These are phyloP conservation scores for Drosophila rellima DNA, from an alignment of 2,888 invertebrate species.

Conservation along the genomic window DNA sequence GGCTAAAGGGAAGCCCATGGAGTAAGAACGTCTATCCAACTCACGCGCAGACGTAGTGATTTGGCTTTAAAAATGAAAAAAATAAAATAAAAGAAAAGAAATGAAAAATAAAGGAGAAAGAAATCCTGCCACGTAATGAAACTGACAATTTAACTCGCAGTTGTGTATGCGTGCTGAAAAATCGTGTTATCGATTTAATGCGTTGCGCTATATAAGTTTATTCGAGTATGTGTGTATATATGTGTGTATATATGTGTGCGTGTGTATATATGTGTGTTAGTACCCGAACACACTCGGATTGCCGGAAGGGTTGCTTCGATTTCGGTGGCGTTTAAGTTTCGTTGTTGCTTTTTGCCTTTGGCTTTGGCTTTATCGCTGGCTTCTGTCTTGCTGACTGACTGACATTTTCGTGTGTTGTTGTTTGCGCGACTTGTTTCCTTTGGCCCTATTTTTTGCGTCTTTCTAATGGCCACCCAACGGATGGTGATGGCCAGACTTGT, in stretches of 20 bases:
- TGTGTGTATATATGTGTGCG: slow-evolving; percentile 3
- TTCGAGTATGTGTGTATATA: slow-evolving; percentile 2
- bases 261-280: slow-evolving; percentile 16
- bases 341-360: slow-evolving; percentile 42
- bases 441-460: slow-evolving; percentile 33
- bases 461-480: slow-evolving; percentile 25
- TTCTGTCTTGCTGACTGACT: slow-evolving; percentile 66
- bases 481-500: slow-evolving; percentile 30
- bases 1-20: not conserved
- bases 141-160: slow-evolving; percentile 80
- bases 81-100: slow-evolving; percentile 25
- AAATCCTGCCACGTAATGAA: slow-evolving; percentile 73
- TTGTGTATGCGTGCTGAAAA: slow-evolving; percentile 76
- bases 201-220: slow-evolving; percentile 45
- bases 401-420: slow-evolving; percentile 60
- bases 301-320: slow-evolving; percentile 61
- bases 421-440: slow-evolving; percentile 41
- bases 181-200: slow-evolving; percentile 82
- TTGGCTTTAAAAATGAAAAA: slow-evolving; percentile 64
- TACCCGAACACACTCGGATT: slow-evolving; percentile 11
- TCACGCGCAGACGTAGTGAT: slow-evolving; percentile 75
- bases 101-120: slow-evolving; percentile 21
- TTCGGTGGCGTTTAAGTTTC: slow-evolving; percentile 31
- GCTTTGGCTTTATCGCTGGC: slow-evolving; percentile 57
- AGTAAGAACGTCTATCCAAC: slow-evolving; percentile 23